These are phyloP conservation scores for Heliconius himera DNA, from an alignment of 1,140 invertebrate species.

Conservation along the genomic window DNA sequence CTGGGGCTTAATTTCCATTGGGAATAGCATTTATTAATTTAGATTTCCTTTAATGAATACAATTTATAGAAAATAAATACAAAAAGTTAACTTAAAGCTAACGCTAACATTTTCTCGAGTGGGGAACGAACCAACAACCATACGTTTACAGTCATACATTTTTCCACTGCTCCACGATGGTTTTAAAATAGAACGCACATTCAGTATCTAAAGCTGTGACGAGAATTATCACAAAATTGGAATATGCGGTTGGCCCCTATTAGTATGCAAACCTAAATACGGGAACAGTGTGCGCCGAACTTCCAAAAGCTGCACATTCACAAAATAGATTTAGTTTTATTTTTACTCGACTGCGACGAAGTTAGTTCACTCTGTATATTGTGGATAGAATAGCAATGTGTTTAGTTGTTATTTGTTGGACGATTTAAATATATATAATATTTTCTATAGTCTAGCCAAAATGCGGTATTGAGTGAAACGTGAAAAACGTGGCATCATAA, in stretches of 20 bases:
- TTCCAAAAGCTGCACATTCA: neutral
- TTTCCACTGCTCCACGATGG: too few species aligned
- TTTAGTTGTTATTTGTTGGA: too few species aligned
- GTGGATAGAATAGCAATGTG: neutral
- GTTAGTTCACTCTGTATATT: neutral
- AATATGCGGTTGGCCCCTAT: neutral
- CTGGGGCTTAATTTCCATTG: too few species aligned
- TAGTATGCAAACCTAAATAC: constrained; percentile 4
- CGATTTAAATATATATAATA: too few species aligned
- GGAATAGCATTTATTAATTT: too few species aligned
- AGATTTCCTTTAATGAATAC: too few species aligned
- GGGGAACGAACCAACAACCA: neutral
- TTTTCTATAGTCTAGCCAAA: too few species aligned
- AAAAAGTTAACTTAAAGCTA: too few species aligned
- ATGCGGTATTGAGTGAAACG: too few species aligned
- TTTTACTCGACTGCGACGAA: neutral
- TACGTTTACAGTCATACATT: neutral
- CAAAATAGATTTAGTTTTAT: constrained; percentile 3
- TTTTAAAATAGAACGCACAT: neutral
- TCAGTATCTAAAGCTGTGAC: neutral
- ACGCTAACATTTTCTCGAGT: too few species aligned
- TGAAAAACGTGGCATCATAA: too few species aligned
- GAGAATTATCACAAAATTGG: neutral
- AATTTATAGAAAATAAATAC: too few species aligned
- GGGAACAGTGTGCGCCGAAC: neutral